These are phyloP conservation scores for Phrynocephalus vlangalii DNA, from an alignment of 2,797 vertebrate genomes.

Conservation along the genomic window DNA sequence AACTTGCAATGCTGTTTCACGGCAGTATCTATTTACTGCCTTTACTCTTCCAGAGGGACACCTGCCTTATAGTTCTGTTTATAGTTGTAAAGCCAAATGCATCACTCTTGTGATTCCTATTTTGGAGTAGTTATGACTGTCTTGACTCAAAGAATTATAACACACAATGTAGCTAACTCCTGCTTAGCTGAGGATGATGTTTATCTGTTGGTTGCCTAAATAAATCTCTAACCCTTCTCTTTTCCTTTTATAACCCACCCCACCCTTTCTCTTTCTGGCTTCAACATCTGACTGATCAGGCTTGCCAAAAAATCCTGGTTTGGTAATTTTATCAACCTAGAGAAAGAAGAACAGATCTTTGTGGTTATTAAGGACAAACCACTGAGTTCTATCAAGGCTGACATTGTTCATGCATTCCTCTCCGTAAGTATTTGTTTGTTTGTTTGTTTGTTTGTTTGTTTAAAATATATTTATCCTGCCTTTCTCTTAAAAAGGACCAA, in stretches of 20 bases:
- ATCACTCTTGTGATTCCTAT: slow-evolving; percentile 10
- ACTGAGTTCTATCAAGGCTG: slow-evolving; percentile 98
- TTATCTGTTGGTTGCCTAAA: slow-evolving; percentile 15
- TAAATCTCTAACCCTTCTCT: slow-evolving; percentile 34
- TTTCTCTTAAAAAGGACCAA: too few species aligned
- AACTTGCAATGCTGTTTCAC: slow-evolving; percentile 23
- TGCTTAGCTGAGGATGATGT: slow-evolving; percentile 13
- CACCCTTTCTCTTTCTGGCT: slow-evolving; percentile 29
- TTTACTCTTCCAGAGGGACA: slow-evolving; percentile 32
- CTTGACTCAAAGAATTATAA: slow-evolving; percentile 26
- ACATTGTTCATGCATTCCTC: slow-evolving; percentile 98
- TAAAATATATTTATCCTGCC: too few species aligned
- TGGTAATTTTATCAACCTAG: slow-evolving; percentile 98
- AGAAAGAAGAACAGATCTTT: slow-evolving; percentile 99
- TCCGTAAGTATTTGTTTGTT: slow-evolving; percentile 83
- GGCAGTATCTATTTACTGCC: neutral
- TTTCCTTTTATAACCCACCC: neutral
- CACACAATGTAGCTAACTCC: neutral
- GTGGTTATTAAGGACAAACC: slow-evolving; percentile 98
- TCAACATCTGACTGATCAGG: slow-evolving; percentile 73
- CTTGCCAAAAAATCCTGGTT: slow-evolving; percentile 99
- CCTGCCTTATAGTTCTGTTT: slow-evolving; percentile 9
- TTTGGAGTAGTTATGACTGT: slow-evolving; percentile 9
- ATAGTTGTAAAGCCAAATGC: neutral
- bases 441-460: too few species aligned